Evolutionary conservation across 2,888 invertebrate genomes (phyloP), one percentile per base, ranked within the genome.

Genomic region (Calliscelio sp.): DNA sequence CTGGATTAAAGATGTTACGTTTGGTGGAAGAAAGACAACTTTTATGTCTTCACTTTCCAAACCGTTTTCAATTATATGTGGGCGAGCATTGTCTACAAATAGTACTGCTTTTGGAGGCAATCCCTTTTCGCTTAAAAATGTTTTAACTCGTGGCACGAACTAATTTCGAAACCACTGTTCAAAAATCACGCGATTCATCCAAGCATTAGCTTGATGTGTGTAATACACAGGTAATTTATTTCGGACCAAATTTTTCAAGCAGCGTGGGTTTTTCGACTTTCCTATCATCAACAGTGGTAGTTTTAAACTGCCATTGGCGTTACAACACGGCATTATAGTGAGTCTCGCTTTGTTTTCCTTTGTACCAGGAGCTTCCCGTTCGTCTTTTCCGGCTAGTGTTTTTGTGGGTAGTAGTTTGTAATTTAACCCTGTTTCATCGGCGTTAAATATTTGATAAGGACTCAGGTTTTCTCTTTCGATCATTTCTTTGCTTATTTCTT

Each of bases 31-130:
- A 32, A 66, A 66, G 51, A 66, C 10, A 6, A 66, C 20, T 44
- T 35, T 20, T 14, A 66, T 49, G 14, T 35, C 14, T 8, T 35
- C 35, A 5, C 10, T 35, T 8, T 35, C 14, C 5, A 35, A 49
- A 1, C 6, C 11, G 8, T 46, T 5, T 14, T 16, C 24, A 2
- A 7, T 44, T 24, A 25, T 6, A 32, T 63, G 57, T n/a, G 11
- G 35, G 8, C 18, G 24, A 22, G 82, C 82, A 65, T 85, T 86
- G 38, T 85, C 77, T 4, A 83, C 51, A 6, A 85, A 14, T n/a
- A 85, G 51, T 8, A 85, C 38, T 22, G 84, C 84, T 66, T 82
- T 82, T 61, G 28, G 22, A 20, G 87, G 82, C 18, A 86, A 28
- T 41, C 71, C 61, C 68, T 78, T 79, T 44, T 77, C 66, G 44